Percentiles rank a stretch among this genome's conserved stretches.
phyloP scores from a whole-genome alignment of 2,797 vertebrate species.

The Myotis myotis region DNA sequence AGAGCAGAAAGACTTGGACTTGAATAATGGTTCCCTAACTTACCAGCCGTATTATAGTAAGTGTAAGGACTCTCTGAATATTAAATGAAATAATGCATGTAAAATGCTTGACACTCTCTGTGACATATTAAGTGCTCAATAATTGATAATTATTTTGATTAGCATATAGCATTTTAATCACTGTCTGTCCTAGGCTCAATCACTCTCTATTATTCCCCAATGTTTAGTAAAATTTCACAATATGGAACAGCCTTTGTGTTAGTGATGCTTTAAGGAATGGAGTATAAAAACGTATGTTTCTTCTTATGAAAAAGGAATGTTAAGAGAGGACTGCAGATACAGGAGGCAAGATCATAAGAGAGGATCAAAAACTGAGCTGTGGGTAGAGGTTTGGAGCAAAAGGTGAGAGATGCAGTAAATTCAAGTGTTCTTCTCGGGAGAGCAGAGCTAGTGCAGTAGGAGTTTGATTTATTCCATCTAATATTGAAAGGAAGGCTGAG shows the following conservation, averaged over 20 bases:
- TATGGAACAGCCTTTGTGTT: not conserved
- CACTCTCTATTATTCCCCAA: not conserved
- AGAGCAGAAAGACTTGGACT: not conserved
- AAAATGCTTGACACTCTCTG: not conserved
- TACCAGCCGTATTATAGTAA: not conserved
- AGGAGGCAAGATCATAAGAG: not conserved
- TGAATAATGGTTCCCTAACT: not conserved
- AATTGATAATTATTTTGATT: conserved; percentile 31
- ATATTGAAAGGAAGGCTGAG: not conserved
- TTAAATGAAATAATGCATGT: not conserved
- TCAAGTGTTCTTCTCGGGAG: not conserved
- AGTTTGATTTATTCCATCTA: not conserved
- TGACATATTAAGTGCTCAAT: not conserved
- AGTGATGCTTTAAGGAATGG: not conserved
- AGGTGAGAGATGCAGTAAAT: not conserved
- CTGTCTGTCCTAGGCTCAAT: not conserved
- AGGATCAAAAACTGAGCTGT: not conserved
- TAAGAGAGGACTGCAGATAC: not conserved
- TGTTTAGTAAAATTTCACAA: not conserved
- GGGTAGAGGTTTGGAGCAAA: not conserved
- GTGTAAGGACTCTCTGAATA: not conserved
- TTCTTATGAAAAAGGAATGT: not conserved
- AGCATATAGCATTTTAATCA: not conserved
- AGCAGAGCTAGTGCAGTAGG: not conserved
- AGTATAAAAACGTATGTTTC: not conserved